A percentile compares a stretch with the other conserved stretches of the same genome.
Conservation (phyloP, 1,140 invertebrate species). For the Zaprionus taronus region DNA sequence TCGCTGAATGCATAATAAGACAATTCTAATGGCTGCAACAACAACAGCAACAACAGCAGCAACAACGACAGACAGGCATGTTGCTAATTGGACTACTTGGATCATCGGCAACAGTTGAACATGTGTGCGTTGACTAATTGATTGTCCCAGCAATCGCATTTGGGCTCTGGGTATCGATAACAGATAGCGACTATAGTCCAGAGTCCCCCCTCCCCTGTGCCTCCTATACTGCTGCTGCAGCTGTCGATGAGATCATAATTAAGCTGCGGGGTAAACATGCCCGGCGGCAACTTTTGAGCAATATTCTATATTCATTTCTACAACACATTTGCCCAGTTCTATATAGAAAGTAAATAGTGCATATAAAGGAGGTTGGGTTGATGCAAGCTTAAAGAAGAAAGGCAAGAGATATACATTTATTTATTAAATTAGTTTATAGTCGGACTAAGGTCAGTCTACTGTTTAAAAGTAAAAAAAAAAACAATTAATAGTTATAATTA, state of each 20-base stretch:
- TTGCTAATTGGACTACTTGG: constrained; percentile 62
- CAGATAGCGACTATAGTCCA: background rate
- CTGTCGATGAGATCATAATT: constrained; percentile 1
- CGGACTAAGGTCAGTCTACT: too few species aligned
- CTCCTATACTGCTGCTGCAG: background rate
- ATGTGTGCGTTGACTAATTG: constrained; percentile 31
- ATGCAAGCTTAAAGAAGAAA: too few species aligned
- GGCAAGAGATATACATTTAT: too few species aligned
- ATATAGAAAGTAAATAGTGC: too few species aligned
- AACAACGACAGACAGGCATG: background rate
- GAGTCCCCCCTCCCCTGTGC: background rate
- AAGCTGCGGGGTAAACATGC: background rate
- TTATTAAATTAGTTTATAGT: too few species aligned
- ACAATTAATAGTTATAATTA: too few species aligned
- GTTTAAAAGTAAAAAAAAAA: too few species aligned
- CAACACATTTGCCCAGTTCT: too few species aligned
- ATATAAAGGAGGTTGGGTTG: too few species aligned
- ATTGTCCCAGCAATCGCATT: constrained; percentile 33
- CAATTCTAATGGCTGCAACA: constrained; percentile 48
- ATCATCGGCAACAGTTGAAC: constrained; percentile 11
- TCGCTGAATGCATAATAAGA: constrained; percentile 60
- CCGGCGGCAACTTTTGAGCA: background rate
- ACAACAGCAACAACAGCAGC: background rate
- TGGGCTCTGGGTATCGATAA: background rate
- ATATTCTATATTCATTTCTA: background rate